Conservation (phyloP, 2,113 vertebrate species). For the Laticauda colubrina region DNA sequence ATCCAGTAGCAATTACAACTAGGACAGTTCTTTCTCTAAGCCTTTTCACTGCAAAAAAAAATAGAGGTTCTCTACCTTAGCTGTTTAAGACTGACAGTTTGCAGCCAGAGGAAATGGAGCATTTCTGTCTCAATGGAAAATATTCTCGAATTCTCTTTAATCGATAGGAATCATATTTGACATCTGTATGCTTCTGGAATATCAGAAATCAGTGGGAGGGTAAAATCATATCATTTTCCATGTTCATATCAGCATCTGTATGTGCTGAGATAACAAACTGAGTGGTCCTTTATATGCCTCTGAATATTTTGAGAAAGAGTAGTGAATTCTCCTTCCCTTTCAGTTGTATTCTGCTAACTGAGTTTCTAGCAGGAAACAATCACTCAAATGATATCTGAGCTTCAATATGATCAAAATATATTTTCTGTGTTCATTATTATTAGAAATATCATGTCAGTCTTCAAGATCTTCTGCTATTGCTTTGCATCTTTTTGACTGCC, state of each 20-base stretch:
- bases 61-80: not conserved
- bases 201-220: not conserved
- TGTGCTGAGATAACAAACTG: not conserved
- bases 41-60: not conserved
- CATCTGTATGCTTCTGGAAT: not conserved
- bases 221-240: not conserved
- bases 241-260: not conserved
- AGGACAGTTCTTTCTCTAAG: not conserved
- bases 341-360: not conserved
- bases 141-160: not conserved
- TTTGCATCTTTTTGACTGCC: no score
- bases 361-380: not conserved
- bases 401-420: not conserved
- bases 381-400: not conserved
- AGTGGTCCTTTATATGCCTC: not conserved
- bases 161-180: not conserved
- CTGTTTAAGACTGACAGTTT: not conserved
- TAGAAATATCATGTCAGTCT: not conserved
- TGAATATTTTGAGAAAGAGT: not conserved
- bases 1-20: not conserved
- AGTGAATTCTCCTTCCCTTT: not conserved
- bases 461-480: no score
- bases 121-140: not conserved
- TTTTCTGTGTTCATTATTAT: not conserved
- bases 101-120: not conserved